Evolutionary conservation across 2,797 vertebrate genomes (phyloP).

Genomic region (Labeo calbasu): DNA sequence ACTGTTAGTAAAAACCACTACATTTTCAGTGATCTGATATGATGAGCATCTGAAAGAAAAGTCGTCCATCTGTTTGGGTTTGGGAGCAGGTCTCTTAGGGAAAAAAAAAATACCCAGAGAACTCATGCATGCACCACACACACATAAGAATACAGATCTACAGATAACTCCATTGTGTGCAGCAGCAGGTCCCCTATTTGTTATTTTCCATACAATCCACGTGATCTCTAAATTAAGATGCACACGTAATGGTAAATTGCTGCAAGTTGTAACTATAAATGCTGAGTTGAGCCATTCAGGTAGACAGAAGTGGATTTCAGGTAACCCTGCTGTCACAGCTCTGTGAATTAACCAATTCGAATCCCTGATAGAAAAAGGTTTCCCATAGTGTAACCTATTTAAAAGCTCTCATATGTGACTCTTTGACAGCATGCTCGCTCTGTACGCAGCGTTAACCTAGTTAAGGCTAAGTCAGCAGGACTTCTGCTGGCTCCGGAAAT

Average conservation of each 20-base stretch:
- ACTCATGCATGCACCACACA: not conserved
- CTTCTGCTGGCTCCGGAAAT: constrained; percentile 46
- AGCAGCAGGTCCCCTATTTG: constrained; percentile 11
- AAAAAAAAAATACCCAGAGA: constrained; percentile 1
- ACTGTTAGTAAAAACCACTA: constrained; percentile 37
- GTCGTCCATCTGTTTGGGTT: constrained; percentile 49
- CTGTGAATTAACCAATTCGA: constrained; percentile 33
- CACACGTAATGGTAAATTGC: not conserved
- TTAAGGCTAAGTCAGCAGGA: constrained; percentile 52
- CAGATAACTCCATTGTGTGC: not conserved
- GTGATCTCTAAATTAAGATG: not conserved
- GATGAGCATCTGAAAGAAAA: constrained; percentile 33
- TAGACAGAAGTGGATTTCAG: constrained; percentile 13
- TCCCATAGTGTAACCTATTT: constrained; percentile 51
- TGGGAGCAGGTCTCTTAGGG: constrained; percentile 36
- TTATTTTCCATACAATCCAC: not conserved
- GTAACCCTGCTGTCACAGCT: not conserved
- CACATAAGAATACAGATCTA: constrained; percentile 12
- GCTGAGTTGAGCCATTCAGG: constrained; percentile 2
- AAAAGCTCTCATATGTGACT: constrained; percentile 45
- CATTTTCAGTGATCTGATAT: constrained; percentile 27
- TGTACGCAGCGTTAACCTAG: constrained; percentile 57
- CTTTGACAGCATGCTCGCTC: constrained; percentile 36
- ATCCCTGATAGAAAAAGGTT: constrained; percentile 19
- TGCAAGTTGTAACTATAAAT: not conserved